These are phyloP conservation scores for Cacoxenus indagator DNA, from an alignment of 2,888 invertebrate genomes.

Conservation along the genomic window DNA sequence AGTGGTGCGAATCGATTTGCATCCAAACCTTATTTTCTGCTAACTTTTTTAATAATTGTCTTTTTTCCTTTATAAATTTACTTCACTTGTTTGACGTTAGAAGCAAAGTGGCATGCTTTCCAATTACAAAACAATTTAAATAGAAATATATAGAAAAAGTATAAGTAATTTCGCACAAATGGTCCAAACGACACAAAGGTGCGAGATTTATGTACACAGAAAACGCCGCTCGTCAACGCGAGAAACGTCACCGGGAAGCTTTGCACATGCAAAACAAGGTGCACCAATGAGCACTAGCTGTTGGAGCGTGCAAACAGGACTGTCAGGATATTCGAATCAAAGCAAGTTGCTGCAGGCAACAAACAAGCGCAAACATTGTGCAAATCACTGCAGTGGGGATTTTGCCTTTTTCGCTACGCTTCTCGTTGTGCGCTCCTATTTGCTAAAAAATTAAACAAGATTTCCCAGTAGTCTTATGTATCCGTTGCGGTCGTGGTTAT, in stretches of 20 bases:
- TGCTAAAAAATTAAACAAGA: conserved; percentile 61
- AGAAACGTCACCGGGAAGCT: background rate
- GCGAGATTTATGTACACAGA: background rate
- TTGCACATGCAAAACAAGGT: background rate
- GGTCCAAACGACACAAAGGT: background rate
- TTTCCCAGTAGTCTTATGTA: conserved; percentile 58
- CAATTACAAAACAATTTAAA: background rate
- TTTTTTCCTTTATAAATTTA: background rate
- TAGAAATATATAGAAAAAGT: background rate
- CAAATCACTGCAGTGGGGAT: conserved; percentile 21
- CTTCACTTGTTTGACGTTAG: background rate
- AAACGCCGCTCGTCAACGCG: background rate
- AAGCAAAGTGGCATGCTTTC: background rate
- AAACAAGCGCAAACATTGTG: conserved; percentile 1
- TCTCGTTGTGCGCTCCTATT: conserved; percentile 29
- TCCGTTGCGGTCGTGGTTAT: conserved; percentile 20
- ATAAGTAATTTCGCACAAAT: background rate
- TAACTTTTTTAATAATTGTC: no score
- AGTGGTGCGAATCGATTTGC: no score
- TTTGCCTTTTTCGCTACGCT: background rate
- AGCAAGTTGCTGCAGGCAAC: background rate
- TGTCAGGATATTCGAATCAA: background rate
- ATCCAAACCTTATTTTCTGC: no score
- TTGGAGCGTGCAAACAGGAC: no score
- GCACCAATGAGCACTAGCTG: background rate